Evolutionary conservation across 1,140 invertebrate genomes (phyloP).

Genomic region (Homarus americanus): DNA sequence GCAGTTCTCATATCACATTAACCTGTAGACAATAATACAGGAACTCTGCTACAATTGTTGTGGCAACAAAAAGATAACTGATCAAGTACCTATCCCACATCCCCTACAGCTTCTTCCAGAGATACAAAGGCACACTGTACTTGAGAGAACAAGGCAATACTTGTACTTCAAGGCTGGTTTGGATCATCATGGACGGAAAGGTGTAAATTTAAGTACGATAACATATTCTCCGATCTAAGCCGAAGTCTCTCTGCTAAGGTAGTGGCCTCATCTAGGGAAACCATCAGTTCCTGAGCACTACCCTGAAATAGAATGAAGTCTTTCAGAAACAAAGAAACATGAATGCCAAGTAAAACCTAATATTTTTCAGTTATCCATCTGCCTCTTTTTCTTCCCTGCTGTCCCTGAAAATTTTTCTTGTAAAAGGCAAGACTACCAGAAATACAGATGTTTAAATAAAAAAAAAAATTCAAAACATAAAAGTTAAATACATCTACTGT

Average conservation of each 20-base stretch:
- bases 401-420: too few species aligned
- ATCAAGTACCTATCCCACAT: neutral
- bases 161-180: conserved; percentile 8
- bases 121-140: neutral
- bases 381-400: too few species aligned
- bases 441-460: too few species aligned
- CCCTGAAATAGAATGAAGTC: conserved; percentile 17
- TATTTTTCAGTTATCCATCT: too few species aligned
- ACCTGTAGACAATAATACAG: neutral
- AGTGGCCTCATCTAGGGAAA: conserved; percentile 23
- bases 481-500: too few species aligned
- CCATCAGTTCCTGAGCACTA: conserved; percentile 10
- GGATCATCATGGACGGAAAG: conserved; percentile 11
- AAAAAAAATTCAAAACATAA: too few species aligned
- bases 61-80: neutral
- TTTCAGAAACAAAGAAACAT: too few species aligned
- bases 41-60: too few species aligned
- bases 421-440: too few species aligned
- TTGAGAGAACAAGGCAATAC: neutral
- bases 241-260: conserved; percentile 27
- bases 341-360: too few species aligned
- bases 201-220: conserved; percentile 21
- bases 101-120: neutral
- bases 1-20: neutral
- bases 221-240: conserved; percentile 23